These are phyloP conservation scores for Sorex araneus DNA, from an alignment of 2,113 vertebrate species.

Conservation along the genomic window DNA sequence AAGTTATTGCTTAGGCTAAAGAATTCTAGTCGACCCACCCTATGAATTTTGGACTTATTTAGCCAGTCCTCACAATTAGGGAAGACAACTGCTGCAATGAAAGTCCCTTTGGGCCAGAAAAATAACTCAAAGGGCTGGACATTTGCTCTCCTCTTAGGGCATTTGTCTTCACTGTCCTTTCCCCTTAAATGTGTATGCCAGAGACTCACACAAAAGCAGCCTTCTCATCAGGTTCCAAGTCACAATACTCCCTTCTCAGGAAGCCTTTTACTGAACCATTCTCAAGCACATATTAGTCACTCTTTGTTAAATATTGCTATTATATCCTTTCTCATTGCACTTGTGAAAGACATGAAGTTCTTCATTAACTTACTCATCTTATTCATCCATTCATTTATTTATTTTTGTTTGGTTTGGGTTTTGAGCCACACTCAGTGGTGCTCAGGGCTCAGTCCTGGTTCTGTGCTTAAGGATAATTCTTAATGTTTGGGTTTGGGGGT, in stretches of 20 bases:
- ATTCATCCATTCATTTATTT: too few relatives aligned
- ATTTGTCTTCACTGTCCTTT: conserved; percentile 3
- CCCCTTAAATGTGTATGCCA: background rate
- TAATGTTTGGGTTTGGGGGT: too few relatives aligned
- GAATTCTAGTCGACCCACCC: background rate
- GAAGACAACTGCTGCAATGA: conserved; percentile 2
- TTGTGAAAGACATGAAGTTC: background rate
- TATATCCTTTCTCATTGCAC: background rate
- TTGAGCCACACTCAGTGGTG: too few relatives aligned
- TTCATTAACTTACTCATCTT: background rate
- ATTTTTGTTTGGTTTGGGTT: too few relatives aligned
- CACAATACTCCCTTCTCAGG: conserved; percentile 17
- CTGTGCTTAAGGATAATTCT: too few relatives aligned
- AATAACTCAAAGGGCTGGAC: conserved; percentile 20
- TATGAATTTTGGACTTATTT: background rate
- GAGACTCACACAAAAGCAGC: background rate
- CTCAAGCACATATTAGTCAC: background rate
- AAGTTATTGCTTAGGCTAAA: background rate
- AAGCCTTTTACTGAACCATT: background rate
- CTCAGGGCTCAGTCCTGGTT: too few relatives aligned
- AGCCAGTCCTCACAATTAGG: background rate
- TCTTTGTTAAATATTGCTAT: background rate
- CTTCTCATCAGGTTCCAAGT: background rate
- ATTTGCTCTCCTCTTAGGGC: background rate
- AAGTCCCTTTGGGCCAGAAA: too few relatives aligned